Evolutionary conservation across 2,113 vertebrate species (phyloP).

Genomic region (Cheirogaleus medius): DNA sequence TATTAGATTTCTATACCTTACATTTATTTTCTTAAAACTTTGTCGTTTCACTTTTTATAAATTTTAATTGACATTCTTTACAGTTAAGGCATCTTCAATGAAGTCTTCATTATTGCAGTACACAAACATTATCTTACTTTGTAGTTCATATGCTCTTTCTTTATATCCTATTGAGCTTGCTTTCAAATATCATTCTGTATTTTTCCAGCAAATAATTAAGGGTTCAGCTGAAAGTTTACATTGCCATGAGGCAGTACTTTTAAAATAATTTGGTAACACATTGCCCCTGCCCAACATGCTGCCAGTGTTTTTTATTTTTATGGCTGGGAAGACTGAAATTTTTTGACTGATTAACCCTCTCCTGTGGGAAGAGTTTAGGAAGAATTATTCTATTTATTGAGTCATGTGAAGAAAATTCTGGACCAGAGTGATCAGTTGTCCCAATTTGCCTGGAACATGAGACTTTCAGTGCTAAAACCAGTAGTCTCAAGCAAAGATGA

Average conservation of each 20-base stretch:
- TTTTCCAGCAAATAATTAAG: slow-evolving; percentile 18
- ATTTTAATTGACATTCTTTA: slow-evolving; percentile 20
- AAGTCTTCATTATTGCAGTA: background rate
- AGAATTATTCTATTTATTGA: background rate
- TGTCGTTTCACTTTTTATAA: slow-evolving; percentile 50
- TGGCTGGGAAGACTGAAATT: background rate
- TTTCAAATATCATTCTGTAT: slow-evolving; percentile 44
- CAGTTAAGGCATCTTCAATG: background rate
- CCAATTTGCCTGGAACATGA: background rate
- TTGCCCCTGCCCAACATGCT: background rate
- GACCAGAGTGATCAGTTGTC: background rate
- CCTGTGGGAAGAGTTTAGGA: background rate
- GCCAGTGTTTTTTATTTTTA: slow-evolving; percentile 42
- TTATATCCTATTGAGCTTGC: background rate
- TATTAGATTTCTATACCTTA: too few relatives aligned
- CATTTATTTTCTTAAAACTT: slow-evolving; percentile 11
- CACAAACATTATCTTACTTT: slow-evolving; percentile 28
- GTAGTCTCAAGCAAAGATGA: background rate
- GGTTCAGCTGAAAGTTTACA: background rate
- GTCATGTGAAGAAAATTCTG: background rate
- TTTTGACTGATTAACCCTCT: slow-evolving; percentile 20
- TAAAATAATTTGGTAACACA: slow-evolving; percentile 8
- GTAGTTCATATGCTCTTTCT: background rate
- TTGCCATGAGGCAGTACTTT: background rate
- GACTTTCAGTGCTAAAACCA: background rate